Percentiles rank a stretch among this genome's conserved stretches.
phyloP scores from a whole-genome alignment of 2,797 vertebrate species.

The Luscinia luscinia region DNA sequence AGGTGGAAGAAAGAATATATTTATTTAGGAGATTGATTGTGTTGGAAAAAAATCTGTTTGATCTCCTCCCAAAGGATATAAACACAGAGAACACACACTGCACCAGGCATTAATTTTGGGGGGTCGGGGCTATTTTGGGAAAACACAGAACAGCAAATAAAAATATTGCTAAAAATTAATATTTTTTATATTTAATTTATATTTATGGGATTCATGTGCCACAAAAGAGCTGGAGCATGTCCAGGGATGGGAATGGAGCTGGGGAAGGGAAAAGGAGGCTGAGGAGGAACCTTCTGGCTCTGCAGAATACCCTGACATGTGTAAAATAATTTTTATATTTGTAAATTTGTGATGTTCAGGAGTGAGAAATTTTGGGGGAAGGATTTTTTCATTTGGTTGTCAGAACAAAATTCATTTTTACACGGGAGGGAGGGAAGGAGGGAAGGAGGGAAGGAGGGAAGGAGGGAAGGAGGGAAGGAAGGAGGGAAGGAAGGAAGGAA shows the following conservation, averaged over 20 bases:
- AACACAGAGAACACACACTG: neutral
- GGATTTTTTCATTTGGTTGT: neutral
- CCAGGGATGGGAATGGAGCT: neutral
- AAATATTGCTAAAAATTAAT: neutral
- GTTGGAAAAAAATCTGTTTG: neutral
- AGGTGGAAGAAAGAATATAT: neutral
- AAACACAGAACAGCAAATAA: neutral
- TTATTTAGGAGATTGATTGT: neutral
- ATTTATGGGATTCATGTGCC: neutral
- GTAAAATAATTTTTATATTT: neutral
- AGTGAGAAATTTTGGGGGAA: rapidly evolving
- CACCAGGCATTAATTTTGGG: neutral
- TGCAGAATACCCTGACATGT: neutral
- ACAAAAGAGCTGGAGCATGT: neutral
- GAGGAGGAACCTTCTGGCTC: neutral
- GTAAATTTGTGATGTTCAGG: neutral
- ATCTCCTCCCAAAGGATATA: neutral
- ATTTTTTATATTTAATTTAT: neutral
- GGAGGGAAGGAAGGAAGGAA: too few species aligned
- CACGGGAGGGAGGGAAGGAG: too few species aligned
- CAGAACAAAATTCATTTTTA: neutral
- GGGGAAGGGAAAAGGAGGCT: neutral
- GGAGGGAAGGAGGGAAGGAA: neutral
- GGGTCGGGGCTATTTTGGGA: neutral
- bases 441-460: neutral